Base-by-base conservation (phyloP, 1,140 invertebrate genomes). In the Condylostylus longicornis region DNA sequence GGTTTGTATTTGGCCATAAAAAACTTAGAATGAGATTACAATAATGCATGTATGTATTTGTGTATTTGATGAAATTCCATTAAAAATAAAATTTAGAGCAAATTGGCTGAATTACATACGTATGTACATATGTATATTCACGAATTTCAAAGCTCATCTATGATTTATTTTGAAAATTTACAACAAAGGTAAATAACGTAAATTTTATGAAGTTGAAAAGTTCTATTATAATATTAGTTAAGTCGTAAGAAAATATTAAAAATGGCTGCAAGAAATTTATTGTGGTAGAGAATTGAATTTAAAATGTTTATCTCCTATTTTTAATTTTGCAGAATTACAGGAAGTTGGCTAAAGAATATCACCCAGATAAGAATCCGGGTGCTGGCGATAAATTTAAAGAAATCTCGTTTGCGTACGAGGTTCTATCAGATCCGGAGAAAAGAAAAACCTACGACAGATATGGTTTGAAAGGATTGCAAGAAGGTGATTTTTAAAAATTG, bases 381-480 rank as follows among this genome's bases (percentile, higher is more conserved):
- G 76, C 79, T 38, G 83, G 79, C 30, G 82, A 86, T 44, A 80
- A 77, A 63, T 87, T 89, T 51, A 89, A 88, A 56, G 82, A 88
- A 67, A 88, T 88, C 47, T 82, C 81, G 38, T 84, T 78, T 58
- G 85, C 84, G 5, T 86, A 89, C 56, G 84, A 89, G 64, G 72
- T 87, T 21, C 64, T 88, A 5, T 83, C 81, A 2, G 72, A 77
- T 63, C 66, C 73, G 6, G 72, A 74, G 40, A 77, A 77, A 56
- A 61, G 78, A 23, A 65, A 74, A 47, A 62, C 73, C 23, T 87
- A 87, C 56, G 82, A 87, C 56, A 69, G 70, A 45, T 72, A 73
- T 63, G 83, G 83, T 2, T 48, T 90, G 18, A 81, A 86, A 60
- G 83, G 78, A 5, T 54, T 87, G 38, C 78, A 83, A 63, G 79